A percentile compares a stretch with the other conserved stretches of the same genome.
Conservation (phyloP, 2,888 invertebrate species). For the Coenonympha arcania region DNA sequence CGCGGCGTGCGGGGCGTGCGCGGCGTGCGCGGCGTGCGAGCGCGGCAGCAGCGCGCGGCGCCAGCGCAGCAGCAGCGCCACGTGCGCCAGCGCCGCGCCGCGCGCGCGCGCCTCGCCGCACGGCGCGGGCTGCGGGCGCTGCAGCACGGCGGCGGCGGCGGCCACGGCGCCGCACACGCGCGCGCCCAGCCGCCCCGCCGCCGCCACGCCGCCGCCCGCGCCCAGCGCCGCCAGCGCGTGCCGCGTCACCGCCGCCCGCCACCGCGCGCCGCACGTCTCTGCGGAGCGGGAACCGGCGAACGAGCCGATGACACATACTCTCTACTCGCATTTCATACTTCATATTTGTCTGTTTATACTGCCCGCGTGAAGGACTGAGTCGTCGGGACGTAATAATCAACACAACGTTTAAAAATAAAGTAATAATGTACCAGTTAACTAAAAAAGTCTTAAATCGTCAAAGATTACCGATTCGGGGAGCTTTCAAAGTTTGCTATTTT, state of each 20-base stretch:
- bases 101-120: slow-evolving; percentile 34
- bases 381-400: too few relatives aligned
- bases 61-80: slow-evolving; percentile 31
- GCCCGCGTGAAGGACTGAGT: too few relatives aligned
- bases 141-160: slow-evolving; percentile 35
- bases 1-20: slow-evolving; percentile 20
- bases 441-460: too few relatives aligned
- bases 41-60: slow-evolving; percentile 11
- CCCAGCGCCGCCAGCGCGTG: slow-evolving; percentile 38
- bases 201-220: slow-evolving; percentile 34
- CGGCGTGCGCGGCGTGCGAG: slow-evolving; percentile 32
- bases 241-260: slow-evolving; percentile 37
- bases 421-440: too few relatives aligned
- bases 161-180: slow-evolving; percentile 35
- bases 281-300: too few relatives aligned
- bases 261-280: slow-evolving; percentile 54
- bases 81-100: slow-evolving; percentile 37
- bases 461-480: too few relatives aligned
- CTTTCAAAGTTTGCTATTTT: too few relatives aligned
- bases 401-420: too few relatives aligned
- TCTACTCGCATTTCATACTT: too few relatives aligned
- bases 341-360: too few relatives aligned
- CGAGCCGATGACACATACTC: neutral
- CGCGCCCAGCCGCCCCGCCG: slow-evolving; percentile 34
- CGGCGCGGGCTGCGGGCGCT: slow-evolving; percentile 32